These are phyloP conservation scores for Coreoperca whiteheadi DNA, from an alignment of 2,113 vertebrate species.

Conservation along the genomic window DNA sequence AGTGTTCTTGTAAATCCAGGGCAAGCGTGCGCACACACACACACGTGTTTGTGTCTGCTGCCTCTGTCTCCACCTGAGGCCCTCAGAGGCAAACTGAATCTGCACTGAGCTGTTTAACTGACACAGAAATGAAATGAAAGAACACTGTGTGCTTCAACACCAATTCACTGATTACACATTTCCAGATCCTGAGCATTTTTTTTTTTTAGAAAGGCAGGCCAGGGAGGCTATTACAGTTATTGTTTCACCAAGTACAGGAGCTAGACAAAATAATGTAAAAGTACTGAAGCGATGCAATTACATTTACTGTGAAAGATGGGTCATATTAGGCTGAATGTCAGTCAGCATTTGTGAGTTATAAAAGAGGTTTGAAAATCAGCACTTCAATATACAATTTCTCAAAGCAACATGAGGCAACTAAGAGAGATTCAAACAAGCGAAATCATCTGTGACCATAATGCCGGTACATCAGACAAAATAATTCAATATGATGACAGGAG, in stretches of 20 bases:
- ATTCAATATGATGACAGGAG: neutral
- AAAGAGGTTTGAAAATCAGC: constrained; percentile 18
- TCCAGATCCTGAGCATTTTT: constrained; percentile 7
- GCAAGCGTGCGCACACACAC: constrained; percentile 10
- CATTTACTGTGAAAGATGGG: constrained; percentile 36
- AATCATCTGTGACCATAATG: neutral
- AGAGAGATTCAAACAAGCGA: neutral
- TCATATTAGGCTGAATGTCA: constrained; percentile 14
- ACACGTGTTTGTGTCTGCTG: constrained; percentile 16
- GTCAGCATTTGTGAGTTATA: constrained; percentile 4
- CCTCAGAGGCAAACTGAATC: constrained; percentile 38
- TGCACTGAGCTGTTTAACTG: constrained; percentile 30
- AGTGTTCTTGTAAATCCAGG: constrained; percentile 26
- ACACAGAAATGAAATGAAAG: constrained; percentile 47
- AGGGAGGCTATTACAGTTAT: constrained; percentile 48
- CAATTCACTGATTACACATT: constrained; percentile 59
- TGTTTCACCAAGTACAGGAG: constrained; percentile 58
- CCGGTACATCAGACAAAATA: neutral
- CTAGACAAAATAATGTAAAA: constrained; percentile 43
- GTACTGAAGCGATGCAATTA: constrained; percentile 42
- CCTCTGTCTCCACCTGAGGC: constrained; percentile 51
- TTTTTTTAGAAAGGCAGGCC: constrained; percentile 20
- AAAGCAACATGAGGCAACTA: neutral
- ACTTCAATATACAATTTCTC: neutral
- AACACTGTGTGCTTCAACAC: constrained; percentile 3